These are phyloP conservation scores for Rhagophthalmus giganteus DNA, from an alignment of 2,888 invertebrate genomes.

Conservation along the genomic window DNA sequence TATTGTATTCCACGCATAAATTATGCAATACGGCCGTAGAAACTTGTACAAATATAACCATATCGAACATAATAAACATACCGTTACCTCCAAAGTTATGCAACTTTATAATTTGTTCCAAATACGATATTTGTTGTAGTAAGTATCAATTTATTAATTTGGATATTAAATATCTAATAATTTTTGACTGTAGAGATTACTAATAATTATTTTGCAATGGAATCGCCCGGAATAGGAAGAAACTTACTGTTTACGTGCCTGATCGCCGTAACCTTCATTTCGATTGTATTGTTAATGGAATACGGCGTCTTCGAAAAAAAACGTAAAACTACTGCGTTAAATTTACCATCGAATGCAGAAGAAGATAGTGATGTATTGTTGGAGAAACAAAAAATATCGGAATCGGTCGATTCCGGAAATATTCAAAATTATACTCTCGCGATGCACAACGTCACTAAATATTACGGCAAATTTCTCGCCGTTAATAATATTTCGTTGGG, in stretches of 20 bases:
- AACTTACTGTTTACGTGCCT: constrained; percentile 65
- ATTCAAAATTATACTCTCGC: constrained; percentile 60
- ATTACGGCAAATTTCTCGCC: constrained; percentile 68
- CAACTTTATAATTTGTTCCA: constrained; percentile 44
- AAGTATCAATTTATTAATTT: constrained; percentile 28
- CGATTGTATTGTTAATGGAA: constrained; percentile 67
- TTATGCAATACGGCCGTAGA: constrained; percentile 25
- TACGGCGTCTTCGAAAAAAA: constrained; percentile 58
- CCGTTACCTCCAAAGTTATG: constrained; percentile 10
- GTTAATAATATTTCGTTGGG: constrained; percentile 72
- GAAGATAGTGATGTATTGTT: constrained; percentile 60
- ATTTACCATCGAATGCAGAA: neutral
- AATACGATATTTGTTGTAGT: constrained; percentile 50
- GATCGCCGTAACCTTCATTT: constrained; percentile 63
- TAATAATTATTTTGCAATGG: constrained; percentile 64
- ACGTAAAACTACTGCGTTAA: neutral
- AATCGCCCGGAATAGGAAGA: constrained; percentile 69
- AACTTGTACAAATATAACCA: constrained; percentile 25
- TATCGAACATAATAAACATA: constrained; percentile 11
- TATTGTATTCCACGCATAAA: constrained; percentile 24
- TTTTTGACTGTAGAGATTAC: constrained; percentile 38
- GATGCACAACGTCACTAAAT: constrained; percentile 72
- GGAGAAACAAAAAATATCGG: constrained; percentile 59
- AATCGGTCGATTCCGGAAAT: constrained; percentile 36
- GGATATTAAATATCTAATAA: constrained; percentile 1